phyloP scores from a whole-genome alignment of 2,797 vertebrate species.

The Spinibarbus caldwelli region DNA sequence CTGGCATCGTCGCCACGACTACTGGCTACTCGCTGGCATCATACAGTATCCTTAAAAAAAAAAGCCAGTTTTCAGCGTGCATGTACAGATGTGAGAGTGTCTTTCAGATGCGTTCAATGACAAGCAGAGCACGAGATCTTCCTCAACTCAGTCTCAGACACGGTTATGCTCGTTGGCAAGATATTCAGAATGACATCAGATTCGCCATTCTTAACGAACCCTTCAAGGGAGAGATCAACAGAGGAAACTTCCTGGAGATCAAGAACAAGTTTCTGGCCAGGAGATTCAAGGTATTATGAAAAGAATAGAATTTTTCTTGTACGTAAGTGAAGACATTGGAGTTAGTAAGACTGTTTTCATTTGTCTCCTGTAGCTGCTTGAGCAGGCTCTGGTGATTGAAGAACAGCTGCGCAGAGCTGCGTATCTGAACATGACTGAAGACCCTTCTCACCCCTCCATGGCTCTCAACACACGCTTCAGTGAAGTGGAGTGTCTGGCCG shows the following conservation, averaged over 20 bases:
- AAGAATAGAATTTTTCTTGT: not conserved
- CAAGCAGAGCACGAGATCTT: not conserved
- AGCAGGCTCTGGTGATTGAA: conserved; percentile 96
- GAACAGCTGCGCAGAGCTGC: conserved; percentile 95
- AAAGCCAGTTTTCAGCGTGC: not conserved
- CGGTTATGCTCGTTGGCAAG: conserved; percentile 98
- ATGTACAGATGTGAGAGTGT: not conserved
- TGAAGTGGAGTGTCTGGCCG: conserved; percentile 95
- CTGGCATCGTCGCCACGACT: conserved; percentile 98
- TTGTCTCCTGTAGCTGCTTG: conserved; percentile 81
- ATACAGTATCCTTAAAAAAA: conserved; percentile 94
- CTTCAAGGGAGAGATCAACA: conserved; percentile 97
- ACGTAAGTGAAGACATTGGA: not conserved
- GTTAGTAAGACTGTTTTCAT: not conserved
- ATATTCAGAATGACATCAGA: conserved; percentile 97
- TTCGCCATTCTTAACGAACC: conserved; percentile 98
- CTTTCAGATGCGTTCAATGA: not conserved
- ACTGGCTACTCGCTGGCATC: conserved; percentile 97
- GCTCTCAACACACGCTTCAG: conserved; percentile 96
- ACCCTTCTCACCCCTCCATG: conserved; percentile 97
- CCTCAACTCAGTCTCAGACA: conserved; percentile 81
- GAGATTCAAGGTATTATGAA: conserved; percentile 88
- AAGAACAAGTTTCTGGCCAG: conserved; percentile 98
- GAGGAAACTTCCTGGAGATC: conserved; percentile 98
- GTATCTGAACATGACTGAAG: conserved; percentile 98